Evolutionary conservation across 2,113 vertebrate species (phyloP).

Genomic region (Leucopsar rothschildi): DNA sequence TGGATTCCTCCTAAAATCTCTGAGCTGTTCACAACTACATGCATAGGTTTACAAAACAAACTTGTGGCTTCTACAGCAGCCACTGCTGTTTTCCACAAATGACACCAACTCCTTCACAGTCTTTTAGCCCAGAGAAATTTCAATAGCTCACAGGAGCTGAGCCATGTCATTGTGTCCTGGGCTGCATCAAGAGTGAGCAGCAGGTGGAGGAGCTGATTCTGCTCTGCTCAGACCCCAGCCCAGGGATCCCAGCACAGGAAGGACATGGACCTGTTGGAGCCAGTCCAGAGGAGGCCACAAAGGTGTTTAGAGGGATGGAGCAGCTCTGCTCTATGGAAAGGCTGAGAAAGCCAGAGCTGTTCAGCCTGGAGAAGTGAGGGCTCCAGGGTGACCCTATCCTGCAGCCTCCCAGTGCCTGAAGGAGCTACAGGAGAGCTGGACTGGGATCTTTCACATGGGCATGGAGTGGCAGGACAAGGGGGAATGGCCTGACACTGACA

Average conservation of each 20-base stretch:
- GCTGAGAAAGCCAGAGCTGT: not conserved
- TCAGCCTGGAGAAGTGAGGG: not conserved
- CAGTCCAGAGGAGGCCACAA: not conserved
- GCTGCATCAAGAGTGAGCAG: not conserved
- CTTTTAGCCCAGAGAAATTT: not conserved
- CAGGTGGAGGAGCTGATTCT: not conserved
- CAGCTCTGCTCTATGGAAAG: not conserved
- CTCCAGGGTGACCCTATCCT: not conserved
- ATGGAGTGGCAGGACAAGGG: not conserved
- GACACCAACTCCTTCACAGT: not conserved
- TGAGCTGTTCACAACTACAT: not conserved
- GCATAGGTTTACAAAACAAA: not conserved
- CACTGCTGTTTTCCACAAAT: not conserved
- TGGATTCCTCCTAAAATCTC: not conserved
- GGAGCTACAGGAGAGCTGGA: not conserved
- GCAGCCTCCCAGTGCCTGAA: not conserved
- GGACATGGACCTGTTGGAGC: not conserved
- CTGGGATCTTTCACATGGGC: not conserved
- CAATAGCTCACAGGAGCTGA: not conserved
- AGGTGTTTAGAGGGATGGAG: not conserved
- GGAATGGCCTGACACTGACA: not conserved
- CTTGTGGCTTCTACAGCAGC: not conserved
- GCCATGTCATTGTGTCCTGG: not conserved
- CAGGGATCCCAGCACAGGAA: not conserved
- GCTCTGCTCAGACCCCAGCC: not conserved